Evolutionary conservation across 2,797 vertebrate species (phyloP), one percentile per base, ranked within the genome.

Genomic region (Lepus oiostolus): DNA sequence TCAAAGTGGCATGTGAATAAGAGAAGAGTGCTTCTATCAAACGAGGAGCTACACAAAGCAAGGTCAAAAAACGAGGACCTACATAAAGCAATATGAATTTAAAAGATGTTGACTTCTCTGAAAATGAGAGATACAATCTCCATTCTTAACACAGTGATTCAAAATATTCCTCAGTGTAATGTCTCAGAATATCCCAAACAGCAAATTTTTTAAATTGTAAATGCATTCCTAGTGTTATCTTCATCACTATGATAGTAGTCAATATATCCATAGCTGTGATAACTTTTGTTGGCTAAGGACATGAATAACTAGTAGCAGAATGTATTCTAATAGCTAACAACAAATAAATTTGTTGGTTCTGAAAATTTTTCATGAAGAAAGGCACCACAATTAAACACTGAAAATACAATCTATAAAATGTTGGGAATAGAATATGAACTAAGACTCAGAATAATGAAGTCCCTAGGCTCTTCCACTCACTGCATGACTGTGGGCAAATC

Each of bases 281-380:
- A 54, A 30, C 47, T 85, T 85, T 82, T 62, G 6, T 80, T 92
- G 19, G 30, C 35, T 94, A 89, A 54, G 22, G 17, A 86, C 35
- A 84, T 42, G 88, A 88, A 92, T 68, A 83, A 54, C 22, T 54
- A 91, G 47, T 13, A 95, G 32, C 50, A 81, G 14, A 81, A 65
- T 80, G 21, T 21, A 65, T 62, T 76, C 58, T 87, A 89, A 76
- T 3, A 87, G 17, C 42, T 17, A 82, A 88, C 0, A 54, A 54
- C 54, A 94, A 87, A 58, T 76, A 81, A 62, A 95, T 89, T 30
- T 47, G 13, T 68, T 87, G 76, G 16, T 63, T 84, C 52, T 38
- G 14, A 77, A 70, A 93, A 42, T 1, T 58, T 85, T 85, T 35
- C 50, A 67, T 72, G 28, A 52, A 84, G 68, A 93, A 91, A 83